Percentiles rank a stretch among this genome's conserved stretches.
Evolutionary conservation across 2,113 vertebrate species (phyloP).

Genomic region (Mustelus asterias): DNA sequence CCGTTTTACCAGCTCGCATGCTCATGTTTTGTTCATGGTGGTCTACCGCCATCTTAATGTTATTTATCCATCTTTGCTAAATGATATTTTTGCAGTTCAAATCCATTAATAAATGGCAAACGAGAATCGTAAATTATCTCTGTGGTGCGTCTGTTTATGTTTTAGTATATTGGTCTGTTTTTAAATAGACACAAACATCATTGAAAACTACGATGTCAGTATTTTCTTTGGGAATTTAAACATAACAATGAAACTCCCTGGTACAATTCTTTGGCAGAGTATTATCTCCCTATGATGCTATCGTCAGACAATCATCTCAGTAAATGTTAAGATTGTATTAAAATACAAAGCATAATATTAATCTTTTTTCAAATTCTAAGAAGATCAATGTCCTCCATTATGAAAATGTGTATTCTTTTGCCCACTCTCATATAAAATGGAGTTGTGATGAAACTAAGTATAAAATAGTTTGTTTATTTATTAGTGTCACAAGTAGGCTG

Average conservation of each 20-base stretch:
- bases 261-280: background rate
- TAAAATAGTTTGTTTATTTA: no score
- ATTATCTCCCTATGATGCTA: background rate
- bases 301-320: background rate
- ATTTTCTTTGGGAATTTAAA: background rate
- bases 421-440: no score
- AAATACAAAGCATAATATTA: background rate
- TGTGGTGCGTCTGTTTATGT: background rate
- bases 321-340: background rate
- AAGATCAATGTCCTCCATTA: background rate
- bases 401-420: background rate
- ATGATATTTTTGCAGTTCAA: conserved; percentile 31
- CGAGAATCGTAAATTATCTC: background rate
- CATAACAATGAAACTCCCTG: background rate
- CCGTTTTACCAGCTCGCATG: background rate
- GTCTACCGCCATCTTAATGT: background rate
- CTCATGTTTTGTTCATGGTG: conserved; percentile 32
- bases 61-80: conserved; percentile 25
- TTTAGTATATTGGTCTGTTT: background rate
- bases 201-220: background rate
- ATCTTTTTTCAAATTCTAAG: background rate
- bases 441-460: no score
- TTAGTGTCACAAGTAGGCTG: no score
- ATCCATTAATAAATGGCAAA: conserved; percentile 35
- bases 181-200: background rate